phyloP scores from a whole-genome alignment of 2,888 invertebrate species.

The Andricus curvator region DNA sequence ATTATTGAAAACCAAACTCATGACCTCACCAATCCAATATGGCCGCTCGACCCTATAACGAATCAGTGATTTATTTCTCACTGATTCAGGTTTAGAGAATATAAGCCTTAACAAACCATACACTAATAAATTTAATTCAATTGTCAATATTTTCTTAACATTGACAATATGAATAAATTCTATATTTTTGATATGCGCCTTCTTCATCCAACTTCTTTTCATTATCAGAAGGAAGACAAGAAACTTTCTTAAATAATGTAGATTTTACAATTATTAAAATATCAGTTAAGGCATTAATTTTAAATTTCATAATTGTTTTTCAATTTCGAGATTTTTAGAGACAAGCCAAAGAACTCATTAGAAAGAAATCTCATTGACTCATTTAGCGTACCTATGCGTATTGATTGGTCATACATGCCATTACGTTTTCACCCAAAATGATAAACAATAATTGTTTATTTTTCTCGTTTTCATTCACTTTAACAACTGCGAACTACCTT shows the following conservation, averaged over 20 bases:
- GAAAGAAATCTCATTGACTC: too few relatives aligned
- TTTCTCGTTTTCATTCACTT: neutral
- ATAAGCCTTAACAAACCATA: too few relatives aligned
- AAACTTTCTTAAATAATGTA: neutral
- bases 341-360: neutral
- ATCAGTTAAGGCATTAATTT: neutral
- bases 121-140: too few relatives aligned
- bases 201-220: neutral
- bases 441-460: neutral
- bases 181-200: neutral
- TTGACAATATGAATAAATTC: too few relatives aligned
- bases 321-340: neutral
- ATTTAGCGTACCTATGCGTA: too few relatives aligned
- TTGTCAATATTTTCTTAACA: too few relatives aligned
- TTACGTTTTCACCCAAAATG: neutral
- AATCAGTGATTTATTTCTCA: too few relatives aligned
- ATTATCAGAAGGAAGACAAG: neutral
- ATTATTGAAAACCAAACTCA: neutral
- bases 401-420: too few relatives aligned
- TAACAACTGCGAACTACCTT: neutral
- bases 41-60: neutral
- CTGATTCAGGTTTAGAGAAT: too few relatives aligned
- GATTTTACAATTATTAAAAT: neutral
- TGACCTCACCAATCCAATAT: neutral
- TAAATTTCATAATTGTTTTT: neutral